phyloP scores from a whole-genome alignment of 2,797 vertebrate genomes.

The Acanthis flammea region DNA sequence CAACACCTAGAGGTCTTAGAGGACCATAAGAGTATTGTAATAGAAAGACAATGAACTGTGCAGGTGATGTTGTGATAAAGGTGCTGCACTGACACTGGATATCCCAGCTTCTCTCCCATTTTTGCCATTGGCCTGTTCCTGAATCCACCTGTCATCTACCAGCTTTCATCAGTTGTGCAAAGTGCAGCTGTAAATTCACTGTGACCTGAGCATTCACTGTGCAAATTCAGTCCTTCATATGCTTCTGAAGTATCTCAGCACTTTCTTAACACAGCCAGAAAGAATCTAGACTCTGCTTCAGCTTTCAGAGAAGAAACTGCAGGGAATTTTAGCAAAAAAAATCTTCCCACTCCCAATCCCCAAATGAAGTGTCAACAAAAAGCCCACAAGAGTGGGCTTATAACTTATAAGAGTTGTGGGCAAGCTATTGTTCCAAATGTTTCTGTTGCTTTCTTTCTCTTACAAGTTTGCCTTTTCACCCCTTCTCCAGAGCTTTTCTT shows the following conservation, averaged over 20 bases:
- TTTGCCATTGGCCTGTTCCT: accelerated
- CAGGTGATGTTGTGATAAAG: background rate
- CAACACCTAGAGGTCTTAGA: background rate
- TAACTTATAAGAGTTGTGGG: too few relatives aligned
- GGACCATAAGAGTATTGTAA: background rate
- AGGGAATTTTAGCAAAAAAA: background rate
- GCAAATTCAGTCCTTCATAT: background rate
- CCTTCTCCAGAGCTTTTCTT: background rate
- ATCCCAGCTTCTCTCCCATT: background rate
- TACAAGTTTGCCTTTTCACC: background rate
- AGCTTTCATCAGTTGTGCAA: background rate
- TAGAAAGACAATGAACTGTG: background rate
- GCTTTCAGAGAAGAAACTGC: background rate
- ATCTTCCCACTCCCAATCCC: background rate
- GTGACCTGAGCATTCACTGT: background rate
- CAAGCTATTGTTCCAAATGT: background rate
- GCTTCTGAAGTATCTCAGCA: background rate
- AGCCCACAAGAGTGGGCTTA: background rate
- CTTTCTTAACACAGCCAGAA: background rate
- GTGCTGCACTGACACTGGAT: background rate
- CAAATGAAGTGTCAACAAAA: background rate
- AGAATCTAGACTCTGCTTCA: background rate
- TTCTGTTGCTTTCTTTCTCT: background rate
- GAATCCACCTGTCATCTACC: background rate
- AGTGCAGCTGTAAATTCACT: background rate